phyloP scores from a whole-genome alignment of 2,797 vertebrate species.

The Myotis planiceps region DNA sequence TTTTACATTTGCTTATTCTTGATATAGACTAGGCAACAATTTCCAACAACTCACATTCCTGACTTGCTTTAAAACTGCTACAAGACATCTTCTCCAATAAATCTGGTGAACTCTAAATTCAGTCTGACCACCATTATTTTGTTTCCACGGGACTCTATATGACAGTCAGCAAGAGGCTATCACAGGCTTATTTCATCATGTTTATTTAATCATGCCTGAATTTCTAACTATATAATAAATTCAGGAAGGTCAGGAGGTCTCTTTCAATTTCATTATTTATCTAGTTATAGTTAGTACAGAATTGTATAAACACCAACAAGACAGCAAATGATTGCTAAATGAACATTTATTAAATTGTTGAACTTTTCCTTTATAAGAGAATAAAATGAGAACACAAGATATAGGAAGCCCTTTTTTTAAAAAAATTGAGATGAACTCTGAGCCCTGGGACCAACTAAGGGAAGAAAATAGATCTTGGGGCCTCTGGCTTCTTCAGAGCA shows the following conservation, averaged over 20 bases:
- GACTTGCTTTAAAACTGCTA: conserved; percentile 23
- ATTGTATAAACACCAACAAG: background rate
- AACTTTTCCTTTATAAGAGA: background rate
- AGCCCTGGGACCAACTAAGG: background rate
- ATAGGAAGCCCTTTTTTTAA: background rate
- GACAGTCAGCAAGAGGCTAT: conserved; percentile 36
- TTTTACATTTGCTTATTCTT: background rate
- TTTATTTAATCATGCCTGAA: conserved; percentile 49
- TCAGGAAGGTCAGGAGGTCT: conserved; percentile 1
- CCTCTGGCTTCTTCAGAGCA: background rate
- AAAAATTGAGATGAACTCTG: background rate
- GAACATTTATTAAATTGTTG: conserved; percentile 4
- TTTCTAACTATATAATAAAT: conserved; percentile 50
- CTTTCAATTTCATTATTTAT: conserved; percentile 41
- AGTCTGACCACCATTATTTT: background rate
- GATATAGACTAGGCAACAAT: background rate
- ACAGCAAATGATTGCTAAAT: background rate
- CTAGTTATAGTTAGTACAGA: background rate
- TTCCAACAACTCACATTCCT: background rate
- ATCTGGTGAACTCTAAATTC: background rate
- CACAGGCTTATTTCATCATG: conserved; percentile 28
- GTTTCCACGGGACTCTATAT: background rate
- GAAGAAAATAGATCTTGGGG: background rate
- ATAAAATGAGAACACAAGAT: background rate
- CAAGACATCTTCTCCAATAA: background rate